Percentiles rank a stretch among this genome's conserved stretches.
These are phyloP conservation scores for Myopa testacea DNA, from an alignment of 2,888 invertebrate genomes.

Conservation along the genomic window DNA sequence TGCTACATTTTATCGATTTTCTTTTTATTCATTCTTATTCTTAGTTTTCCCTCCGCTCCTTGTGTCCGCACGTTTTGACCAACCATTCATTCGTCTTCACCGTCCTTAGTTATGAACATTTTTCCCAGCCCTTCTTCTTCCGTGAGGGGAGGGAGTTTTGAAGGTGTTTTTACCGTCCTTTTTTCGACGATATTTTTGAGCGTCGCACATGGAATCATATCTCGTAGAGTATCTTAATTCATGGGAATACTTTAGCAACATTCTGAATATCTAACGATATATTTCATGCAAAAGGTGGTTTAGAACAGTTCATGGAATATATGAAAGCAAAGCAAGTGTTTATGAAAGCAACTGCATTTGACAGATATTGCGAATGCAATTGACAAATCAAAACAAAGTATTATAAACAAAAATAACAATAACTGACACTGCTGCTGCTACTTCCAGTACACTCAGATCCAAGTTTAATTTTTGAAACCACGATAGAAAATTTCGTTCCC, in stretches of 20 bases:
- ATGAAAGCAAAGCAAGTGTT: background rate
- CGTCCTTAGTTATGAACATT: constrained; percentile 1
- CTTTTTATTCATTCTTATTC: constrained; percentile 26
- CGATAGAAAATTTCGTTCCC: constrained; percentile 31
- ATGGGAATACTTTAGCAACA: background rate
- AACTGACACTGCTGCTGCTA: constrained; percentile 7
- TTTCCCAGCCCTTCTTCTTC: constrained; percentile 1
- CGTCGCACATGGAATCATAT: background rate
- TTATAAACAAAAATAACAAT: constrained; percentile 16
- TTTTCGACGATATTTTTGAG: background rate
- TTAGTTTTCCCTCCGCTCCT: constrained; percentile 1
- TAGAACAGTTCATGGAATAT: background rate
- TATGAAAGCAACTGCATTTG: constrained; percentile 10
- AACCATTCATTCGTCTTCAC: constrained; percentile 6
- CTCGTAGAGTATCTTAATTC: background rate
- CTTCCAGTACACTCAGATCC: background rate
- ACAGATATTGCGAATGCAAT: constrained; percentile 30
- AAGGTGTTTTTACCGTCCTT: background rate
- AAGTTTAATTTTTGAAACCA: constrained; percentile 22
- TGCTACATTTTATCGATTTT: constrained; percentile 36
- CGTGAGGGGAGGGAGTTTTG: background rate
- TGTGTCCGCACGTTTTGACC: background rate
- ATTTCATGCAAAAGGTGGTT: background rate
- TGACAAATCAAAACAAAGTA: constrained; percentile 33
- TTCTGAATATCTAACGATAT: background rate